Conservation (phyloP, 1,140 invertebrate species). For the Bombus ignitus region DNA sequence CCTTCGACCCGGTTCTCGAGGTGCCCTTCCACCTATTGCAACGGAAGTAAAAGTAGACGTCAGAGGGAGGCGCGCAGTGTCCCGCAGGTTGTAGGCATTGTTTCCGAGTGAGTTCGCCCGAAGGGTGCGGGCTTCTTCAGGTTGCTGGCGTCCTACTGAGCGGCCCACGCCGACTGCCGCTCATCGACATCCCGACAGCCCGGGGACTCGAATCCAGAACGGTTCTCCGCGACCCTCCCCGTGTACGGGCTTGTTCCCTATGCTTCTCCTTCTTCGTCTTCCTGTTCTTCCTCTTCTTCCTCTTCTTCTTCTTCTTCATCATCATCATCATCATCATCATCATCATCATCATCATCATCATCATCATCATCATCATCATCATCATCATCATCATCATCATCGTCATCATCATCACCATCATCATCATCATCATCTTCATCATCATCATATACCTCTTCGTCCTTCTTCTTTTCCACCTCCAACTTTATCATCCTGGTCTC, state of each 20-base stretch:
- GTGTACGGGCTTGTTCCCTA: conserved; percentile 33
- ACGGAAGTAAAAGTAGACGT: conserved; percentile 64
- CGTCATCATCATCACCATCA: background rate
- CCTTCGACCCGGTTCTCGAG: conserved; percentile 35
- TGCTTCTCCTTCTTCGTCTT: conserved; percentile 7
- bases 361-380: background rate
- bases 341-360: background rate
- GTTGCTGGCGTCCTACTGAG: conserved; percentile 80
- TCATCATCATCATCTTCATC: background rate
- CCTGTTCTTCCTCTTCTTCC: background rate
- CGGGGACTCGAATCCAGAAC: conserved; percentile 72
- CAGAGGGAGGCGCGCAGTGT: conserved; percentile 59
- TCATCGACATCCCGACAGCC: conserved; percentile 79
- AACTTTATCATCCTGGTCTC: conserved; percentile 11
- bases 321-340: background rate
- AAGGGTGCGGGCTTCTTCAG: conserved; percentile 81
- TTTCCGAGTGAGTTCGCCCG: conserved; percentile 74
- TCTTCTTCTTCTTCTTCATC: background rate
- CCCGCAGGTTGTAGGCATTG: conserved; percentile 73
- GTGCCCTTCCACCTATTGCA: conserved; percentile 31
- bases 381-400: background rate
- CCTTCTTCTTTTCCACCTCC: conserved; percentile 38
- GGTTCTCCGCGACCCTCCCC: conserved; percentile 62
- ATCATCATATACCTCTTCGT: conserved; percentile 1
- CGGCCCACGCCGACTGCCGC: conserved; percentile 80